Base-by-base conservation (phyloP, 2,888 invertebrate species). In the Dexiosoma caninum region DNA sequence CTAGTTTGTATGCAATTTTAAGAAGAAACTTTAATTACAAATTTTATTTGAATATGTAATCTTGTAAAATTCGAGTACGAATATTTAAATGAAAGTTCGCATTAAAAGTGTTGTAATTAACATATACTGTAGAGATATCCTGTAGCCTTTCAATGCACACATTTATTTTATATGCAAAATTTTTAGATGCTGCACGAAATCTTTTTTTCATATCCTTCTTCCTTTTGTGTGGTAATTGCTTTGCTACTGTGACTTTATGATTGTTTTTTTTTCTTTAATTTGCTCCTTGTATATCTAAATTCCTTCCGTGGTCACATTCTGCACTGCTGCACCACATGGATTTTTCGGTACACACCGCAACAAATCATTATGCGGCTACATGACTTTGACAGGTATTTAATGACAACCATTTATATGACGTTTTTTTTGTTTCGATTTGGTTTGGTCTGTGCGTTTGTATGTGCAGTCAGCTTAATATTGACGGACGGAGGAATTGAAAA, bases 241-340 rank as follows among this genome's bases (percentile, higher is more conserved):
- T 77, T 35, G 82, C 83, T 82, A 83, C 84, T 84, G 75, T 75
- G 84, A 84, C 83, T 84, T 84, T 83, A 77, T 83, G 82, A 83
- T 82, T 84, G 71, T 81, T 77, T 77, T 66, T 67, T 55, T 77
- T 71, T 37, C 46, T 72, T 37, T 62, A 53, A 8, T 71, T 70
- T 57, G 12, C 16, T 49, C 2, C 46, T 66, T 51, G 16, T 53
- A 53, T 44, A 42, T 64, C 42, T 57, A 60, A 75, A 70, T 69
- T 72, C 57, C 49, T 23, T 64, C 9, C 40, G 30, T 55, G n/a
- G 4, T 12, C 21, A 51, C 59, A 42, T 60, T 44, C 27, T 14
- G 12, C n/a, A 1, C 27, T 10, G 35, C 27, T 10, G 35, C 46
- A 35, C 32, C 19, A 21, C 44, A 46, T 37, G 23, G n/a, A 27